These are phyloP conservation scores for Steinernema feltiae DNA, from an alignment of 1,140 invertebrate species.

Conservation along the genomic window DNA sequence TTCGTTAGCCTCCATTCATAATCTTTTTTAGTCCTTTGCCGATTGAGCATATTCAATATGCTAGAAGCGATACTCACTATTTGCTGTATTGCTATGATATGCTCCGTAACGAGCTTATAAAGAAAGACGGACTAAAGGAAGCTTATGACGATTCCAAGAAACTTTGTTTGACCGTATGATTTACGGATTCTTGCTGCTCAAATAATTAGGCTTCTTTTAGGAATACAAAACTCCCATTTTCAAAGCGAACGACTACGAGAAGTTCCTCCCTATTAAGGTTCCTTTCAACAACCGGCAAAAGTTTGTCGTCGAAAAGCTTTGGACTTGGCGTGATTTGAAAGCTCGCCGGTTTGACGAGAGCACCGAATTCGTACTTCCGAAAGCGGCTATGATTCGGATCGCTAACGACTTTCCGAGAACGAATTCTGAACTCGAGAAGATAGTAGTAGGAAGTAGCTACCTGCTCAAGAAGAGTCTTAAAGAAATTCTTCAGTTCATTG, in stretches of 20 bases:
- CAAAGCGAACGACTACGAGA: constrained; percentile 68
- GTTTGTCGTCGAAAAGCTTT: constrained; percentile 74
- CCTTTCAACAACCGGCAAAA: constrained; percentile 79
- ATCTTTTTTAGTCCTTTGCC: constrained; percentile 70
- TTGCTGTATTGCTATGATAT: constrained; percentile 81
- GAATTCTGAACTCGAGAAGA: constrained; percentile 74
- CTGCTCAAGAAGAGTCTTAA: constrained; percentile 74
- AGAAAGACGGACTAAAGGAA: neutral
- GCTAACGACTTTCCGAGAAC: constrained; percentile 74
- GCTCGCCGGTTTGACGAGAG: constrained; percentile 87
- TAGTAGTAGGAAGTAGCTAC: constrained; percentile 85
- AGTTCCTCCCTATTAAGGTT: constrained; percentile 71
- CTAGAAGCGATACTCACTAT: constrained; percentile 88
- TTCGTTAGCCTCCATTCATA: too few species aligned
- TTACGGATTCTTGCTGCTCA: too few species aligned
- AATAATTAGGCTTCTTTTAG: constrained; percentile 46
- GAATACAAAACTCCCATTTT: constrained; percentile 77
- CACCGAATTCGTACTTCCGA: constrained; percentile 79
- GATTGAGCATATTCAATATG: constrained; percentile 76
- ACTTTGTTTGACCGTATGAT: neutral
- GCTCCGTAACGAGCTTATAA: neutral
- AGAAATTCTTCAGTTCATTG: constrained; percentile 65
- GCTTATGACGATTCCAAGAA: neutral
- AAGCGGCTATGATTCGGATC: constrained; percentile 87
- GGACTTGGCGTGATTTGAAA: constrained; percentile 76